Evolutionary conservation across 2,113 vertebrate genomes (phyloP).

Genomic region (Delphinapterus leucas): DNA sequence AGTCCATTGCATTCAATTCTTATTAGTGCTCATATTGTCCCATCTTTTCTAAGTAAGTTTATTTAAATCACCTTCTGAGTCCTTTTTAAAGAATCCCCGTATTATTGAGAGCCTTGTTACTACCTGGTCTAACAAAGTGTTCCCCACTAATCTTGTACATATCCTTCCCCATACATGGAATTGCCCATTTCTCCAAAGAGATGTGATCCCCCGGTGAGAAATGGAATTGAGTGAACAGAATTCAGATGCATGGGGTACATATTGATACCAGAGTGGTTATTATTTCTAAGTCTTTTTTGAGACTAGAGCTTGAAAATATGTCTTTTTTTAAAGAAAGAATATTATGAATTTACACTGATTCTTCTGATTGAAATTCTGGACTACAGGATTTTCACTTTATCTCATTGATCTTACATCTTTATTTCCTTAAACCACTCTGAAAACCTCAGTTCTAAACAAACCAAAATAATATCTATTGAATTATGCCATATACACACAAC

Average conservation of each 20-base stretch:
- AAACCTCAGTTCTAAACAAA: slow-evolving; percentile 17
- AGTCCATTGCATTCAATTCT: neutral
- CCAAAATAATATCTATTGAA: neutral
- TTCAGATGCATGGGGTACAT: neutral
- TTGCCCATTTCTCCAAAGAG: neutral
- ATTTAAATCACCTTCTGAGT: neutral
- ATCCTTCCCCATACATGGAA: neutral
- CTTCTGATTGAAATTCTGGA: slow-evolving; percentile 15
- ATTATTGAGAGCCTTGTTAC: neutral
- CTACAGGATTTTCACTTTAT: neutral
- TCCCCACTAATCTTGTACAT: neutral
- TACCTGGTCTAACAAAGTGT: neutral
- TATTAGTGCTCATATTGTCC: neutral
- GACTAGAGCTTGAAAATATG: neutral
- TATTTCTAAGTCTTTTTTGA: neutral
- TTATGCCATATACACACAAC: neutral
- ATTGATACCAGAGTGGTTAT: neutral
- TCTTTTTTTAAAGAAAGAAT: neutral
- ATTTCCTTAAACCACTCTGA: neutral
- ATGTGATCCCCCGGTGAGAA: neutral
- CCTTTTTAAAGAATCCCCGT: neutral
- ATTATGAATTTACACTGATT: neutral
- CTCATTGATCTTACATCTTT: neutral
- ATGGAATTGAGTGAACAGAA: neutral
- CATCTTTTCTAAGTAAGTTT: neutral